These are phyloP conservation scores for Chrysocyon brachyurus DNA, from an alignment of 2,797 vertebrate species.

Conservation along the genomic window DNA sequence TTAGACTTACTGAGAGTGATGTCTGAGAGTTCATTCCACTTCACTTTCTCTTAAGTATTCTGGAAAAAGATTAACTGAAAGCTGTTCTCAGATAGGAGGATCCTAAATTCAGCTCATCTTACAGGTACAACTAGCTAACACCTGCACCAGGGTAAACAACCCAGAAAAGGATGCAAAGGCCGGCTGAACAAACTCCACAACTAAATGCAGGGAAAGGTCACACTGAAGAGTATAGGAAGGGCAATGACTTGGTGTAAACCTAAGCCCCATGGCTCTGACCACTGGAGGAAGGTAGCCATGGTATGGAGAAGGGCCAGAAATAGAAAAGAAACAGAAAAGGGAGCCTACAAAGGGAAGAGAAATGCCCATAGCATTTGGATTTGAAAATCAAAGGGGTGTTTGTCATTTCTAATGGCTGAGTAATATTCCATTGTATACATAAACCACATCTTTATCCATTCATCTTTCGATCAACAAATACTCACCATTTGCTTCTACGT, in stretches of 20 bases:
- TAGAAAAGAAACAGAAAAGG: not conserved
- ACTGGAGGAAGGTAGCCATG: not conserved
- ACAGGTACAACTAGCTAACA: not conserved
- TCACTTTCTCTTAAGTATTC: not conserved
- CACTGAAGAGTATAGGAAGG: not conserved
- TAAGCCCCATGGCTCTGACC: not conserved
- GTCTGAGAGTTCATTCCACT: not conserved
- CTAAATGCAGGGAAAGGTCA: not conserved
- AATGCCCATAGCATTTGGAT: not conserved
- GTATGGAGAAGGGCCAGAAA: not conserved
- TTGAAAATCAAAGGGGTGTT: not conserved
- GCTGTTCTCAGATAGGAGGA: not conserved
- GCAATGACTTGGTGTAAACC: not conserved
- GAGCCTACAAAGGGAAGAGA: not conserved
- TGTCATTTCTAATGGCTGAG: no score
- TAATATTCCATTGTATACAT: no score
- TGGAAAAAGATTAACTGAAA: not conserved
- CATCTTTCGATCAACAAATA: no score
- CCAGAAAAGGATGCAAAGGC: not conserved
- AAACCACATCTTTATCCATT: no score
- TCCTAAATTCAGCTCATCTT: not conserved
- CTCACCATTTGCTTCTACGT: no score
- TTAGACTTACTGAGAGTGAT: no score
- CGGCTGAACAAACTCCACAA: not conserved
- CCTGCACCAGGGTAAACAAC: not conserved